These are phyloP conservation scores for Catharus fuscescens DNA, from an alignment of 2,113 vertebrate genomes.

Conservation along the genomic window DNA sequence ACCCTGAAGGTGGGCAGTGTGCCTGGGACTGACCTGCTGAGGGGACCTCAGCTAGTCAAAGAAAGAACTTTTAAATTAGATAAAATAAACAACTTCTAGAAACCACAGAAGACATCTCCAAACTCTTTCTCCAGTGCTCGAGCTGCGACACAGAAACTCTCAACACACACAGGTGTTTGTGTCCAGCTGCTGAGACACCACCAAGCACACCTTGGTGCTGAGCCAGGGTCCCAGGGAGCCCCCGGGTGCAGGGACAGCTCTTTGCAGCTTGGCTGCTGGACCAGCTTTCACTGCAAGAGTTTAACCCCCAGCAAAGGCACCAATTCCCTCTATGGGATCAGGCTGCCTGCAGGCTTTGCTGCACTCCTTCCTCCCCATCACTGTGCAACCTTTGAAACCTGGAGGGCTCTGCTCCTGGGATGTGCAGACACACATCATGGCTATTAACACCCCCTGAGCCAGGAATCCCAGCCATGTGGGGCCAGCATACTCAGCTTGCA, in stretches of 20 bases:
- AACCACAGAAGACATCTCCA: no score
- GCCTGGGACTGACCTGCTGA: no score
- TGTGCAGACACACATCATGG: not conserved
- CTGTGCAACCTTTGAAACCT: fast-evolving
- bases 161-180: no score
- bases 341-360: not conserved
- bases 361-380: not conserved
- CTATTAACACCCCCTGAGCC: fast-evolving
- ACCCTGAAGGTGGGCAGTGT: no score
- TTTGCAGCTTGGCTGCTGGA: not conserved
- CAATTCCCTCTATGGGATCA: not conserved
- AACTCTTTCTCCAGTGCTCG: no score
- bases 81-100: no score
- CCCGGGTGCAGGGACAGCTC: fast-evolving
- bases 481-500: not conserved
- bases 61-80: no score
- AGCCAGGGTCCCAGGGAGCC: not conserved
- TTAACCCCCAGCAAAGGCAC: not conserved
- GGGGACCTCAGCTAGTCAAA: no score
- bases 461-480: not conserved
- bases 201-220: no score
- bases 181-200: no score
- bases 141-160: no score
- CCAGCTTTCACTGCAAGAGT: not conserved
- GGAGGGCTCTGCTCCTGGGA: not conserved